Percentiles rank a stretch among this genome's conserved stretches.
phyloP scores from a whole-genome alignment of 1,140 invertebrate genomes.

The Hylaeus volcanicus region DNA sequence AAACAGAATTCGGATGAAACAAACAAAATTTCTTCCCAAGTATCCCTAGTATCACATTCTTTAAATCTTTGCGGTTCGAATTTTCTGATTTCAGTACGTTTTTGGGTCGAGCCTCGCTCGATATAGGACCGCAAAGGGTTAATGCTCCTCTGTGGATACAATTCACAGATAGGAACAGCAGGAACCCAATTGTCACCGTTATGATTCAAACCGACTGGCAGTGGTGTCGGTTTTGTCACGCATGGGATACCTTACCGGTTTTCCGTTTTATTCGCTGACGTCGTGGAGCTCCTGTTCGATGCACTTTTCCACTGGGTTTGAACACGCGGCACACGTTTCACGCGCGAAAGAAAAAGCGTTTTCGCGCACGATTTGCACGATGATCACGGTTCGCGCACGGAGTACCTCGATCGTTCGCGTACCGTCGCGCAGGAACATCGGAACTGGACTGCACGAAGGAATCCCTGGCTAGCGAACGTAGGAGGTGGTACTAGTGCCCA shows the following conservation, averaged over 20 bases:
- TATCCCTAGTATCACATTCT: too few relatives aligned
- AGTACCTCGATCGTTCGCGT: slow-evolving; percentile 36
- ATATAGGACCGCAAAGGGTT: too few relatives aligned
- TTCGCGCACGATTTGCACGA: too few relatives aligned
- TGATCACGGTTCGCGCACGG: neutral
- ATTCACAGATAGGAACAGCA: too few relatives aligned
- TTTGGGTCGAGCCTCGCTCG: too few relatives aligned
- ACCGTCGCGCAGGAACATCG: slow-evolving; percentile 75
- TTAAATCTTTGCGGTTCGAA: too few relatives aligned
- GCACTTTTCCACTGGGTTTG: slow-evolving; percentile 12
- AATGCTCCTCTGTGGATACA: too few relatives aligned
- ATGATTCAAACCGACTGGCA: neutral
- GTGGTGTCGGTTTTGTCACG: neutral
- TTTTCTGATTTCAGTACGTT: too few relatives aligned
- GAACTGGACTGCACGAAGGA: slow-evolving; percentile 73
- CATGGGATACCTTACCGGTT: slow-evolving; percentile 29
- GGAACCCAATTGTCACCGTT: slow-evolving; percentile 39
- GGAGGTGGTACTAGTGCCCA: slow-evolving; percentile 40
- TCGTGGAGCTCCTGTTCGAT: neutral
- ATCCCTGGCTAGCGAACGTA: slow-evolving; percentile 52
- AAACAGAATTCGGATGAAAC: too few relatives aligned
- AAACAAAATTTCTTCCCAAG: too few relatives aligned
- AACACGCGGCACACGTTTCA: slow-evolving; percentile 8
- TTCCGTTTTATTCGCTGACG: neutral
- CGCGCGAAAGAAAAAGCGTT: slow-evolving; percentile 8